Percentiles rank a stretch among this genome's conserved stretches.
Evolutionary conservation across 2,113 vertebrate species (phyloP).

Genomic region (Stigmatopora argus): DNA sequence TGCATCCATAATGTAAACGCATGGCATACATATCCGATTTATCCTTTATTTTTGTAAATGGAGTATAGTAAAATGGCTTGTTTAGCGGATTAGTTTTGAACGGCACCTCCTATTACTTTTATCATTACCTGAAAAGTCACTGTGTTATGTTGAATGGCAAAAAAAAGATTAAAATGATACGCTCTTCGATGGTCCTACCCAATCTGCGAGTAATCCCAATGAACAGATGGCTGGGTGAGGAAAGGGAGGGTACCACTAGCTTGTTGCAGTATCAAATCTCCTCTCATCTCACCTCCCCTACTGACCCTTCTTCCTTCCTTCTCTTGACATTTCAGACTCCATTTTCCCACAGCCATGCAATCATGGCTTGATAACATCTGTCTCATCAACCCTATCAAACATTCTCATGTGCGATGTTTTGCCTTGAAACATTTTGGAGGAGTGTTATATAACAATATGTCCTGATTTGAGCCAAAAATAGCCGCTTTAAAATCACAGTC

Average conservation of each 20-base stretch:
- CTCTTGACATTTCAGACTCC: slow-evolving; percentile 25
- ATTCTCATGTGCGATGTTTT: neutral
- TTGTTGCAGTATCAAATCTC: slow-evolving; percentile 37
- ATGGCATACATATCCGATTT: no score
- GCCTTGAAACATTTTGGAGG: neutral
- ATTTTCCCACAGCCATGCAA: neutral
- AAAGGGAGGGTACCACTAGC: slow-evolving; percentile 35
- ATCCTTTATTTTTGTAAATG: no score
- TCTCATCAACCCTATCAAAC: neutral
- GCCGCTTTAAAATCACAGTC: neutral
- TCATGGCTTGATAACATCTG: neutral
- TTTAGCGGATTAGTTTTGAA: neutral
- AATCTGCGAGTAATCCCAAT: slow-evolving; percentile 48
- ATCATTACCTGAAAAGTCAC: slow-evolving; percentile 24
- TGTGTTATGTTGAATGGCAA: slow-evolving; percentile 6
- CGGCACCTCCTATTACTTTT: slow-evolving; percentile 18
- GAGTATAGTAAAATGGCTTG: no score
- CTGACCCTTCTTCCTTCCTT: slow-evolving; percentile 4
- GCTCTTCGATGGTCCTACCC: slow-evolving; percentile 16
- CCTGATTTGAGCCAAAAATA: neutral
- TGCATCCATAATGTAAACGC: no score
- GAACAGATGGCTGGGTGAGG: slow-evolving; percentile 57
- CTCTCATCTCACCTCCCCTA: slow-evolving; percentile 33
- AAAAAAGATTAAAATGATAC: slow-evolving; percentile 9
- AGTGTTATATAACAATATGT: neutral